Base-by-base conservation (phyloP, 2,797 vertebrate genomes). In the Sardinella longiceps region DNA sequence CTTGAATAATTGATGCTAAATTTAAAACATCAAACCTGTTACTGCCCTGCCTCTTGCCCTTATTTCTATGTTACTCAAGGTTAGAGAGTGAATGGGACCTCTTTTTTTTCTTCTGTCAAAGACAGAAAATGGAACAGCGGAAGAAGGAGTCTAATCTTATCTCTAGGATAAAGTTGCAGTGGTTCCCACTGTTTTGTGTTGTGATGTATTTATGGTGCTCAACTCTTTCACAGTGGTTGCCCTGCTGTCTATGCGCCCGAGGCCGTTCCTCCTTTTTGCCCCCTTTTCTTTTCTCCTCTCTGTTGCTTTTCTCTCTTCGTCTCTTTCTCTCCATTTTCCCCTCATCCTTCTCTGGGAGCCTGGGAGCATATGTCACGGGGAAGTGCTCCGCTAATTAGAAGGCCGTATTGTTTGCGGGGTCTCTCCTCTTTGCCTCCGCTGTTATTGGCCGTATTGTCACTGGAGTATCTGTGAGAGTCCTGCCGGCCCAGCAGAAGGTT, bases 401-500 rank as follows among this genome's bases (percentile, higher is more conserved):
- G 80, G 11, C 77, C 86, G 90, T 86, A 89, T 92, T 92, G 87
- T 90, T 88, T 87, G 84, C 30, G 56, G 80, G 84, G 83, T 90
- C 86, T 88, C 86, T 88, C 87, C 84, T 81, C 86, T 89, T 87
- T 81, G 87, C 84, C 84, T 39, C 85, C 81, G 88, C 83, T 85
- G 86, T 88, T 88, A 85, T 86, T 88, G 89, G 80, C 81, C 58
- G 87, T 58, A 86, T 91, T 90, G 89, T 89, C 66, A 80, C 83
- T 88, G 82, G 84, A 87, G 86, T 87, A 89, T 89, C 86, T 87
- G 81, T 85, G 86, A 87, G 88, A 88, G 89, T 86, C 87, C 85
- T 88, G 85, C 87, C 83, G 87, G 87, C 88, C 85, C 81, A 85
- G 88, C 89, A 91, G 89, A 91, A 91, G 91, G 88, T 91, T 92